Evolutionary conservation across 2,113 vertebrate genomes (phyloP).

Genomic region (Indri indri): DNA sequence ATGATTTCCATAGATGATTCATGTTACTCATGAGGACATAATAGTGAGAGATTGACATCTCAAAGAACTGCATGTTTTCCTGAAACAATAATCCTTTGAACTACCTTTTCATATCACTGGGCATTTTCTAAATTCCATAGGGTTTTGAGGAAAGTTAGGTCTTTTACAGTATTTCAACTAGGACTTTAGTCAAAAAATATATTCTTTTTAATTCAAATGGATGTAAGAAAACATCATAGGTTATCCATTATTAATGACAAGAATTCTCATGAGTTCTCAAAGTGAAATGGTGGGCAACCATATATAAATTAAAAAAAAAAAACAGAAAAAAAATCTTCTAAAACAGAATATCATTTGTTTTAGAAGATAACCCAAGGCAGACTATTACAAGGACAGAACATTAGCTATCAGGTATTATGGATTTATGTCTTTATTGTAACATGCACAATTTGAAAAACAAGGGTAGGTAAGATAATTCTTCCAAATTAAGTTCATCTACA

Average conservation of each 20-base stretch:
- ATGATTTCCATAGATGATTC: neutral
- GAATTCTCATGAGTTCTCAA: neutral
- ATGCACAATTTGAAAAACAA: neutral
- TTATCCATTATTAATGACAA: neutral
- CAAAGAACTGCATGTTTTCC: neutral
- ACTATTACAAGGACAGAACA: neutral
- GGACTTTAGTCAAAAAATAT: neutral
- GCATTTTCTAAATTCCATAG: neutral
- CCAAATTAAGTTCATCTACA: neutral
- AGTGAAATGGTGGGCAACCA: neutral
- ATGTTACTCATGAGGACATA: neutral
- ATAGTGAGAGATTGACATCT: neutral
- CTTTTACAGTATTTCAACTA: neutral
- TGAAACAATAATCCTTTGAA: neutral
- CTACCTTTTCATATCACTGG: neutral
- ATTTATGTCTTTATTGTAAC: neutral
- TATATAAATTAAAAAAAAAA: neutral
- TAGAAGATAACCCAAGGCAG: neutral
- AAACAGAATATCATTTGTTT: neutral
- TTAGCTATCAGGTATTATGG: neutral
- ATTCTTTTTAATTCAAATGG: neutral
- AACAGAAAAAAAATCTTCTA: too few species aligned
- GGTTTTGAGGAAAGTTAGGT: neutral
- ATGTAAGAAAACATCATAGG: neutral
- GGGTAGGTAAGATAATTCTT: neutral